phyloP scores from a whole-genome alignment of 2,888 invertebrate genomes.

The Cistogaster globosa region DNA sequence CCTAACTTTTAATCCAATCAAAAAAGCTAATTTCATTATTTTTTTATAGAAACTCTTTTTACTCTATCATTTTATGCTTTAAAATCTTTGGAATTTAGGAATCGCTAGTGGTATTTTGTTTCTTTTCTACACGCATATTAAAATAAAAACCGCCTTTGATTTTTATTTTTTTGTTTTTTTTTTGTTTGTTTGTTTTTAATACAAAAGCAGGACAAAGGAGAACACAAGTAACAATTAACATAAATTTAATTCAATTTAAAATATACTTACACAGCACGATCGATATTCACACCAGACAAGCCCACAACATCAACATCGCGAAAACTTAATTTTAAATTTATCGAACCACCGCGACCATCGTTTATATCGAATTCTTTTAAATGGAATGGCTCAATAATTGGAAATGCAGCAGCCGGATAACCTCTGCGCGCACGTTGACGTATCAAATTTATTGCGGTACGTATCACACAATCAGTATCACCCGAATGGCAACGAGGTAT shows the following conservation, averaged over 20 bases:
- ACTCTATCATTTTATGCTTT: not conserved
- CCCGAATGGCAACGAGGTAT: slow-evolving; percentile 78
- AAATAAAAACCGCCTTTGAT: too few relatives aligned
- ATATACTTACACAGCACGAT: slow-evolving; percentile 80
- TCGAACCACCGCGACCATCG: slow-evolving; percentile 79
- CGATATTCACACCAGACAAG: slow-evolving; percentile 78
- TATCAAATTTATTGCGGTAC: slow-evolving; percentile 77
- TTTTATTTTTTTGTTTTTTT: not conserved
- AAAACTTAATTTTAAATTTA: slow-evolving; percentile 80
- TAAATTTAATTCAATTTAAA: slow-evolving; percentile 10
- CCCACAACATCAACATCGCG: slow-evolving; percentile 80
- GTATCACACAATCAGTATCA: slow-evolving; percentile 79
- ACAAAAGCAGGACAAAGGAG: not conserved
- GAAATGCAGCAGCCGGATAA: slow-evolving; percentile 78
- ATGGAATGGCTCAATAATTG: slow-evolving; percentile 80
- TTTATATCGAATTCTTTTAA: slow-evolving; percentile 79
- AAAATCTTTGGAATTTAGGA: not conserved
- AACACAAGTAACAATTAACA: slow-evolving; percentile 13
- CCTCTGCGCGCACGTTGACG: slow-evolving; percentile 79
- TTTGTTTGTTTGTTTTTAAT: not conserved
- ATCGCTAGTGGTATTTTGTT: not conserved
- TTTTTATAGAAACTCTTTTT: too few relatives aligned
- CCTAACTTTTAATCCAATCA: not conserved
- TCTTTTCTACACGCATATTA: too few relatives aligned
- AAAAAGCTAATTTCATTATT: not conserved